Conservation (phyloP, 1,140 invertebrate genomes). For the Oedothorax gibbosus region DNA sequence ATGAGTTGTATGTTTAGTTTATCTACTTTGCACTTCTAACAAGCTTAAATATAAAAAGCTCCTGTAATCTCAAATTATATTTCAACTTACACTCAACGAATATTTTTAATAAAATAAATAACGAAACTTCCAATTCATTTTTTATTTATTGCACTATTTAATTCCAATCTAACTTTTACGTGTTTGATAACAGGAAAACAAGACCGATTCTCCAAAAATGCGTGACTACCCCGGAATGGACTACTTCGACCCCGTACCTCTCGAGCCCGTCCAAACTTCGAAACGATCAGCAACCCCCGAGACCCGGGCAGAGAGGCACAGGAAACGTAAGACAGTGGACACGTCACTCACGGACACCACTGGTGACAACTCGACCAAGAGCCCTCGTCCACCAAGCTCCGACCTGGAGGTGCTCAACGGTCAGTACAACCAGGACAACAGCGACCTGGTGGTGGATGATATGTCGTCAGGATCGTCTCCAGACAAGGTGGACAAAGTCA, state of each 20-base stretch:
- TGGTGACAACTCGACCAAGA: conserved; percentile 15
- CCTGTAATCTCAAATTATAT: neutral
- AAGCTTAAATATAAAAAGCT: no score
- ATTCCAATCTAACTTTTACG: neutral
- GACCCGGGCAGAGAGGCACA: neutral
- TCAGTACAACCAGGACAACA: conserved; percentile 6
- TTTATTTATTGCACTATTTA: no score
- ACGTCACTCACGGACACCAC: neutral
- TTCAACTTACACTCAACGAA: no score
- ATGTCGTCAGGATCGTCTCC: neutral
- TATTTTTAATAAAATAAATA: neutral
- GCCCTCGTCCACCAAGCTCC: conserved; percentile 44
- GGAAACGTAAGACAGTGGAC: conserved; percentile 22
- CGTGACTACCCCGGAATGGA: neutral
- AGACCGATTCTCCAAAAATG: conserved; percentile 17
- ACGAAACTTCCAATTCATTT: no score
- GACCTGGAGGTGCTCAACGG: conserved; percentile 42
- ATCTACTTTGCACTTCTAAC: no score
- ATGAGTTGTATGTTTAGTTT: no score
- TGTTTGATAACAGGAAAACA: conserved; percentile 26
- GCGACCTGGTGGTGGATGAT: conserved; percentile 23
- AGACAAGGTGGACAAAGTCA: conserved; percentile 44
- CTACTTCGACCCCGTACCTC: conserved; percentile 7
- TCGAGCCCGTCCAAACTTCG: neutral
- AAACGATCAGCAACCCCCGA: neutral